Evolutionary conservation across 2,797 vertebrate genomes (phyloP), one percentile per base, ranked within the genome.

Genomic region (Miichthys miiuy): DNA sequence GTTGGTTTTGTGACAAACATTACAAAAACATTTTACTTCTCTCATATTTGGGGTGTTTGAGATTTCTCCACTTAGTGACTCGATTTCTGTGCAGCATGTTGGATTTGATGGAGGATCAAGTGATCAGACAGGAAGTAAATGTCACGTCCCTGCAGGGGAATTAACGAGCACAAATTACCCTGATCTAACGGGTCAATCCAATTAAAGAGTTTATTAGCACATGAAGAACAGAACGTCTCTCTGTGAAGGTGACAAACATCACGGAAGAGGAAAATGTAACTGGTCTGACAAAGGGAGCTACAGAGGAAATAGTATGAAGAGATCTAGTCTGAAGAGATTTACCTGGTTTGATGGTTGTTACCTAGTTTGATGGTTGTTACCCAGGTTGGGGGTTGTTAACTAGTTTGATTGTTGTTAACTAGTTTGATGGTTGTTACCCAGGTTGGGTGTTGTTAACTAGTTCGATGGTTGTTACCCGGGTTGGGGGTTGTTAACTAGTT

Each of bases 201-300:
- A 88, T 92, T 92, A 89, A 52, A 27, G 70, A 65, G 54, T 54
- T 86, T 44, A 75, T 82, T 27, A 82, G 44, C 44, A 41, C 30
- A 18, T 18, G 17, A 23, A 70, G 69, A 54, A 66, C 34, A 52
- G 60, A 60, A 67, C 3, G 0, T 66, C 58, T 64, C 38, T 27
- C 11, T 23, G 75, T 81, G 42, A 75, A 79, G 72, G 61, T 73
- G 77, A 85, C 55, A 42, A 72, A 68, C 27, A 52, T 34, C 30
- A 34, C 7, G 7, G 30, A 34, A 34, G 34, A 38, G 8, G 8
- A 38, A 38, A 38, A 5, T 12, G 42, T 27, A 51, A 41, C 55
- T 17, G 14, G n/a, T 41, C 13, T 68, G 38, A 12, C 27, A 44
- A 14, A 60, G 50, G 1, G 10, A 12, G 23, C 3, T 46, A 11